A percentile compares a stretch with the other conserved stretches of the same genome.
phyloP scores from a whole-genome alignment of 1,140 invertebrate genomes.

The Paraescarpia echinospica region DNA sequence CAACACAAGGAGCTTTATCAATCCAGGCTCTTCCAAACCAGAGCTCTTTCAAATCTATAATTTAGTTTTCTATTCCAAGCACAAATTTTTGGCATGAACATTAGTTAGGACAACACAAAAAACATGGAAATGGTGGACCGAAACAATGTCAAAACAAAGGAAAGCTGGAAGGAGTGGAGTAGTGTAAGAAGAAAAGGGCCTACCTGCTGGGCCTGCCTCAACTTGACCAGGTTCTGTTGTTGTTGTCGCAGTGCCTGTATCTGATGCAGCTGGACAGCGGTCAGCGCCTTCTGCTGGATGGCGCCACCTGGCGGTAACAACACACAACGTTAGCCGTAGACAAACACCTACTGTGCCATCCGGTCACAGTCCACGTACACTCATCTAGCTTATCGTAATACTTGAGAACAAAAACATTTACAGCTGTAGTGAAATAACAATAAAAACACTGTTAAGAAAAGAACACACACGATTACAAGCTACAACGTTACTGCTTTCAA shows the following conservation, averaged over 20 bases:
- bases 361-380: neutral
- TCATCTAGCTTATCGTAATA: neutral
- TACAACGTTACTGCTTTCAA: neutral
- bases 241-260: conserved; percentile 28
- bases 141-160: too few species aligned
- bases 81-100: too few species aligned
- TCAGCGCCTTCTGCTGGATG: neutral
- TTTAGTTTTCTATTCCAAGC: too few species aligned
- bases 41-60: neutral
- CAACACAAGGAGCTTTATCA: neutral
- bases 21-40: conserved; percentile 18
- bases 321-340: neutral
- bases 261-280: conserved; percentile 27
- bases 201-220: neutral
- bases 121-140: too few species aligned
- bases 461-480: neutral
- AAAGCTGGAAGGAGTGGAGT: too few species aligned
- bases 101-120: too few species aligned
- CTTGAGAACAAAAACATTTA: neutral
- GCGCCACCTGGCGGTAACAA: neutral
- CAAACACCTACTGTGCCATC: neutral
- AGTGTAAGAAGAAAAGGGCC: too few species aligned
- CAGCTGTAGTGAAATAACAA: neutral
- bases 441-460: neutral
- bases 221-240: neutral